Conservation (phyloP, 2,888 invertebrate species). For the Amiota communis region DNA sequence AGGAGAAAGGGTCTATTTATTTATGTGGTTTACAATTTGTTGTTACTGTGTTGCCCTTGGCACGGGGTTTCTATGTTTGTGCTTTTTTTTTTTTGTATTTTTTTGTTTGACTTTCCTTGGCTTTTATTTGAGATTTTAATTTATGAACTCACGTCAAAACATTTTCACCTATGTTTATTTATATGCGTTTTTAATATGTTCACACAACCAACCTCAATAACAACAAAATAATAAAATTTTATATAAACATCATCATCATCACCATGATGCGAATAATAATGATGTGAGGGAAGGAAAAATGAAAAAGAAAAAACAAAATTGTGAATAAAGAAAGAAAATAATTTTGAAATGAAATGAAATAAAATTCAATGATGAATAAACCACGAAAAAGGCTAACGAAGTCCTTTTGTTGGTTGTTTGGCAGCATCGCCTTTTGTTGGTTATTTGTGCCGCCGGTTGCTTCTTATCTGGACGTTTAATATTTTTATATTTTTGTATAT, state of each 20-base stretch:
- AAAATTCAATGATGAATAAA: conserved; percentile 9
- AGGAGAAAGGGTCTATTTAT: not conserved
- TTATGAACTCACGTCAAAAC: conserved; percentile 22
- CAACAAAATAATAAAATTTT: too few relatives aligned
- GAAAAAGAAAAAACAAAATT: too few relatives aligned
- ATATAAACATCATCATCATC: too few relatives aligned
- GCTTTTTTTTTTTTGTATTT: not conserved
- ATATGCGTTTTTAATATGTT: conserved; percentile 3
- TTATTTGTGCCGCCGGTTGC: too few relatives aligned
- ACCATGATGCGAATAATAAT: too few relatives aligned
- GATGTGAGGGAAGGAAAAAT: too few relatives aligned
- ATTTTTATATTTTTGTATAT: too few relatives aligned
- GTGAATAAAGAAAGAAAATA: too few relatives aligned
- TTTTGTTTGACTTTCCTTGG: not conserved
- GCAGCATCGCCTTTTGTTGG: too few relatives aligned
- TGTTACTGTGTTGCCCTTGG: conserved; percentile 5
- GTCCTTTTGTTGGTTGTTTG: not conserved
- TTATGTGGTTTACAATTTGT: not conserved
- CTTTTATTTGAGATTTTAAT: conserved; percentile 18
- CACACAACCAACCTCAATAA: too few relatives aligned
- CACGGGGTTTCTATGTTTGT: not conserved
- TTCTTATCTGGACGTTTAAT: too few relatives aligned
- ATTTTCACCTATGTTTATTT: conserved; percentile 19
- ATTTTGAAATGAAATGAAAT: not conserved
- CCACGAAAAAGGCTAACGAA: conserved; percentile 6